These are phyloP conservation scores for Sebastes fasciatus DNA, from an alignment of 2,113 vertebrate species.

Conservation along the genomic window DNA sequence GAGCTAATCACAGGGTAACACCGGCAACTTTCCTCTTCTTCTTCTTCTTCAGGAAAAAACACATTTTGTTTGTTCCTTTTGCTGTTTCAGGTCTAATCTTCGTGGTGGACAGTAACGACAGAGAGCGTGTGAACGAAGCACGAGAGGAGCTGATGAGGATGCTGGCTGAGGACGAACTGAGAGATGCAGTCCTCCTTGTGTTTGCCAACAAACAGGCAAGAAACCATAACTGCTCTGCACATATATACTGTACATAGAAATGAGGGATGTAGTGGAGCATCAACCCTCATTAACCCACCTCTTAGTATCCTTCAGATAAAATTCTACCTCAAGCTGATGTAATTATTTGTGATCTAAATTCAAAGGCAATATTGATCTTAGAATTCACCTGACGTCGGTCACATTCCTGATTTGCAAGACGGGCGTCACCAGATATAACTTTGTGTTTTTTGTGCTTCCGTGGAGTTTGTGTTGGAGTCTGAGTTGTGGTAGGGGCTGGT, in stretches of 20 bases:
- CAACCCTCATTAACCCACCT: not conserved
- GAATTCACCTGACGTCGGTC: too few species aligned
- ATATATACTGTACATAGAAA: not conserved
- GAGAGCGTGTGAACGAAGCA: conserved; percentile 96
- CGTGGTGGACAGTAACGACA: conserved; percentile 98
- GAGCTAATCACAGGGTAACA: conserved; percentile 26
- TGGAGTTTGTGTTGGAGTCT: too few species aligned
- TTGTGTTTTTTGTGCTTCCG: too few species aligned
- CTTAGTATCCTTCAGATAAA: not conserved
- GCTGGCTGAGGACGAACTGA: conserved; percentile 95
- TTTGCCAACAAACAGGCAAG: conserved; percentile 97
- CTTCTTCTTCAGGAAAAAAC: not conserved
- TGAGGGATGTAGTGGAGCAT: not conserved
- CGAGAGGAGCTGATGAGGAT: conserved; percentile 98
- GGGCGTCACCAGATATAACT: too few species aligned
- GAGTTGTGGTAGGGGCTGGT: too few species aligned
- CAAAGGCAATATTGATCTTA: not conserved
- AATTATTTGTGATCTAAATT: not conserved
- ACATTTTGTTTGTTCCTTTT: not conserved
- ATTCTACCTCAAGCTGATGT: not conserved
- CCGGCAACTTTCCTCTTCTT: not conserved
- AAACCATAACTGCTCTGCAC: not conserved
- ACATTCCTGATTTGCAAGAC: too few species aligned
- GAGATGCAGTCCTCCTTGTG: conserved; percentile 95
- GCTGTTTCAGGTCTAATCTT: conserved; percentile 89